phyloP scores from a whole-genome alignment of 1,140 invertebrate species.

The Schlechtendalia chinensis region DNA sequence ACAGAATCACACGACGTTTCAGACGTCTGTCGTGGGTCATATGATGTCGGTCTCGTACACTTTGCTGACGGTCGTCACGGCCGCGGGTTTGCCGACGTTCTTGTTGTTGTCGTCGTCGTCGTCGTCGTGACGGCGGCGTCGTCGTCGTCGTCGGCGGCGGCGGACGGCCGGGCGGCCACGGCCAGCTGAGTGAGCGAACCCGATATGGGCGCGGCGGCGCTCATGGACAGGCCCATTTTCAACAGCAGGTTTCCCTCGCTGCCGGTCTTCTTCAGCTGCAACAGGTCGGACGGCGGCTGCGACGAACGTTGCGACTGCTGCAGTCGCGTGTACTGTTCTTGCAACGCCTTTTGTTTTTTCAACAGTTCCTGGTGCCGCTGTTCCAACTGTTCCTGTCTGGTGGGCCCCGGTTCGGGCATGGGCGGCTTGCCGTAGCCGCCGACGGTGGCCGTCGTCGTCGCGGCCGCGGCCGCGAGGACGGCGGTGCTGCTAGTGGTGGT shows the following conservation, averaged over 20 bases:
- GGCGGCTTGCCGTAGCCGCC: slow-evolving; percentile 55
- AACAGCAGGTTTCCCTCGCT: slow-evolving; percentile 81
- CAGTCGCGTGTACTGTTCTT: slow-evolving; percentile 82
- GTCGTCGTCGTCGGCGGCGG: background rate
- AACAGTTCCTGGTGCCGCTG: slow-evolving; percentile 81
- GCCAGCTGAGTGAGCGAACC: slow-evolving; percentile 64
- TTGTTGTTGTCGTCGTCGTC: slow-evolving; percentile 1
- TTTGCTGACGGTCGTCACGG: slow-evolving; percentile 65
- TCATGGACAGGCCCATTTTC: slow-evolving; percentile 72
- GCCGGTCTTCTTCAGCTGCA: slow-evolving; percentile 80
- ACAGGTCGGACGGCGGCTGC: slow-evolving; percentile 63
- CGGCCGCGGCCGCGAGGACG: slow-evolving; percentile 52
- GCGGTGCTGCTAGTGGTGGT: background rate
- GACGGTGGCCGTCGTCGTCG: background rate
- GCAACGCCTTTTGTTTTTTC: slow-evolving; percentile 79
- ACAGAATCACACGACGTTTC: no score
- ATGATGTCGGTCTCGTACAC: slow-evolving; percentile 88
- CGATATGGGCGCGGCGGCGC: slow-evolving; percentile 61
- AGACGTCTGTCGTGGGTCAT: slow-evolving; percentile 59
- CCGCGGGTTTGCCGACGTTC: slow-evolving; percentile 51
- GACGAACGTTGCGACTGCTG: slow-evolving; percentile 77
- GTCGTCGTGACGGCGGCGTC: slow-evolving; percentile 51
- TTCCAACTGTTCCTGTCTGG: slow-evolving; percentile 73
- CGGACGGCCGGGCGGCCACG: slow-evolving; percentile 54
- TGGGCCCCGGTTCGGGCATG: slow-evolving; percentile 52